phyloP scores from a whole-genome alignment of 2,113 vertebrate genomes.

The Clupea harengus region DNA sequence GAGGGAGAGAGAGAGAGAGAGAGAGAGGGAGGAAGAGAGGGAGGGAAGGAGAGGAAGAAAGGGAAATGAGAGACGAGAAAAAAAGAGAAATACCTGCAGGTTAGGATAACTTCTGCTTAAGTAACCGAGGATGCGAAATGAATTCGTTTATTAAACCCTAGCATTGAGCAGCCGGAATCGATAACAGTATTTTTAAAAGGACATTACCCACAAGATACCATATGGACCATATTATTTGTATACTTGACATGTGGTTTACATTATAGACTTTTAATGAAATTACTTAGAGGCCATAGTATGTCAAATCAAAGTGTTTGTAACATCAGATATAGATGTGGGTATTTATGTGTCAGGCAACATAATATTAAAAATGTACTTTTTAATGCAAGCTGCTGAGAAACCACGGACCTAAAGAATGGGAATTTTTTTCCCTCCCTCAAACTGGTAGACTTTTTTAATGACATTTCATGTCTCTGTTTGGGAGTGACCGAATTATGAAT shows the following conservation, averaged over 20 bases:
- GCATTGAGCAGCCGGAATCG: background rate
- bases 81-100: background rate
- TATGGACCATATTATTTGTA: background rate
- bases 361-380: too few relatives aligned
- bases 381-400: too few relatives aligned
- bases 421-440: too few relatives aligned
- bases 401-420: too few relatives aligned
- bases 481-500: too few relatives aligned
- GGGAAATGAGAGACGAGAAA: too few relatives aligned
- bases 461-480: too few relatives aligned
- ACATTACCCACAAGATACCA: background rate
- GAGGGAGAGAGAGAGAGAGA: background rate
- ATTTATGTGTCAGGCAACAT: too few relatives aligned
- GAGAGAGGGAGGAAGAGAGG: background rate
- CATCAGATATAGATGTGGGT: too few relatives aligned
- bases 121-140: background rate
- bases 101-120: background rate
- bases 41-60: background rate
- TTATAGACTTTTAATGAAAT: background rate
- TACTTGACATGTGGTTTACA: background rate
- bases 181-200: conserved; percentile 1
- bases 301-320: too few relatives aligned
- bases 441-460: too few relatives aligned
- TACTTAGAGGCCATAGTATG: background rate
- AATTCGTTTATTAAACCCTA: background rate